Percentiles rank a stretch among this genome's conserved stretches.
These are phyloP conservation scores for Mormyrus proboscirostris DNA, from an alignment of 2,797 vertebrate genomes.

Conservation along the genomic window DNA sequence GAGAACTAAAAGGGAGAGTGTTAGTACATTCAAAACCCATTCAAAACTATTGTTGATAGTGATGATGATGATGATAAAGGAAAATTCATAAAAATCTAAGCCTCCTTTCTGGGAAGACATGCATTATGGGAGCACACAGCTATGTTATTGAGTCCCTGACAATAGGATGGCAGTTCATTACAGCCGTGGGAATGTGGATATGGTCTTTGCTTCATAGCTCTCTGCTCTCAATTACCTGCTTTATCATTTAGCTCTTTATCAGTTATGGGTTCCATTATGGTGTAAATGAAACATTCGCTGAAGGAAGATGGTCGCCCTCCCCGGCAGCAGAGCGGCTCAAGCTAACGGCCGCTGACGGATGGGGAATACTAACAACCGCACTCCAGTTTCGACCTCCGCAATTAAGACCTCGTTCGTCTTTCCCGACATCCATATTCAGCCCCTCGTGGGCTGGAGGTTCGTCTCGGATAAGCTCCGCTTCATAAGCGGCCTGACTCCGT, in stretches of 20 bases:
- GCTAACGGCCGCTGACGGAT: not conserved
- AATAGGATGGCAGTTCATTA: not conserved
- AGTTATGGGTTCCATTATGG: not conserved
- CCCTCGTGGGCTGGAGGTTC: not conserved
- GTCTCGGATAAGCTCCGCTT: not conserved
- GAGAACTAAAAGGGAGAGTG: not conserved
- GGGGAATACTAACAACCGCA: not conserved
- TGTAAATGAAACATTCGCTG: not conserved
- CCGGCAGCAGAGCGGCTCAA: not conserved
- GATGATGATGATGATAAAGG: not conserved
- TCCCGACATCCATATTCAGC: not conserved
- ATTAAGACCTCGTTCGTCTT: constrained; percentile 6
- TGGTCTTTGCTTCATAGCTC: not conserved
- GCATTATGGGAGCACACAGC: not conserved
- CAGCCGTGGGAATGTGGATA: not conserved
- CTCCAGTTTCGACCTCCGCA: not conserved
- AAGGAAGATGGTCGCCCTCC: not conserved
- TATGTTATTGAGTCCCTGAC: not conserved
- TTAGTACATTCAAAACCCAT: not conserved
- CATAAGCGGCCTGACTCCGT: not conserved
- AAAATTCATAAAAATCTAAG: not conserved
- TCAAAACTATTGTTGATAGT: not conserved
- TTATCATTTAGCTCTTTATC: not conserved
- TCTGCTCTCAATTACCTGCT: not conserved
- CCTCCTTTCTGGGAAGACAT: not conserved